Evolutionary conservation across 2,888 invertebrate genomes (phyloP).

Genomic region (Marasmarcha lunaedactyla): DNA sequence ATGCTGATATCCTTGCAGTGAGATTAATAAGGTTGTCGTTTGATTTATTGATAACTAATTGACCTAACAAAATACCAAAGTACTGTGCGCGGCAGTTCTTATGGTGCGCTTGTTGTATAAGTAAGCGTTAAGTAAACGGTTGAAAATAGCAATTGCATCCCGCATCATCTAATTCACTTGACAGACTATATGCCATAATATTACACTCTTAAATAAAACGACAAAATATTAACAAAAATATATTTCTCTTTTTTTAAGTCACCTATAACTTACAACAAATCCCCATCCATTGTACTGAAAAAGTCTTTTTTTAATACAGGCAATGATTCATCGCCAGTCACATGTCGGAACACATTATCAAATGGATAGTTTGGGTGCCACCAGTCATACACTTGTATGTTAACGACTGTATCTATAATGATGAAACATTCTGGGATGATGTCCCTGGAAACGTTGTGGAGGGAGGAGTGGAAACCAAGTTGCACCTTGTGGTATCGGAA

Average conservation of each 20-base stretch:
- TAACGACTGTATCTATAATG: conserved; percentile 38
- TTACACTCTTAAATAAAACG: too few species aligned
- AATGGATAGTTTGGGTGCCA: conserved; percentile 71
- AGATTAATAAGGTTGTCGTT: too few species aligned
- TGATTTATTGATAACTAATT: too few species aligned
- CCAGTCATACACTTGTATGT: conserved; percentile 35
- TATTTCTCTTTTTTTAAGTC: conserved; percentile 12
- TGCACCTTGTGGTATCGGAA: conserved; percentile 65
- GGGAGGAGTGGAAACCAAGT: conserved; percentile 56
- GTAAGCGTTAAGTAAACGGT: too few species aligned
- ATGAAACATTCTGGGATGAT: conserved; percentile 38
- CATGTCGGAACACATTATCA: conserved; percentile 27
- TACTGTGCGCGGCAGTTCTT: too few species aligned
- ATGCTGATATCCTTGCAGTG: too few species aligned
- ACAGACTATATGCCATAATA: too few species aligned
- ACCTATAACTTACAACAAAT: not conserved
- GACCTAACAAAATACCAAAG: too few species aligned
- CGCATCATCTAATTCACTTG: too few species aligned
- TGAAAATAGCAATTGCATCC: too few species aligned
- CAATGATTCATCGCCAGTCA: conserved; percentile 31
- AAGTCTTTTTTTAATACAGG: conserved; percentile 39
- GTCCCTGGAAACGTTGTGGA: conserved; percentile 29
- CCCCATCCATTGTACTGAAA: conserved; percentile 22
- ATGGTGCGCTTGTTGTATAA: too few species aligned
- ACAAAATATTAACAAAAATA: conserved; percentile 12